A percentile compares a stretch with the other conserved stretches of the same genome.
phyloP scores from a whole-genome alignment of 2,797 vertebrate species.

The Apogon talboti region DNA sequence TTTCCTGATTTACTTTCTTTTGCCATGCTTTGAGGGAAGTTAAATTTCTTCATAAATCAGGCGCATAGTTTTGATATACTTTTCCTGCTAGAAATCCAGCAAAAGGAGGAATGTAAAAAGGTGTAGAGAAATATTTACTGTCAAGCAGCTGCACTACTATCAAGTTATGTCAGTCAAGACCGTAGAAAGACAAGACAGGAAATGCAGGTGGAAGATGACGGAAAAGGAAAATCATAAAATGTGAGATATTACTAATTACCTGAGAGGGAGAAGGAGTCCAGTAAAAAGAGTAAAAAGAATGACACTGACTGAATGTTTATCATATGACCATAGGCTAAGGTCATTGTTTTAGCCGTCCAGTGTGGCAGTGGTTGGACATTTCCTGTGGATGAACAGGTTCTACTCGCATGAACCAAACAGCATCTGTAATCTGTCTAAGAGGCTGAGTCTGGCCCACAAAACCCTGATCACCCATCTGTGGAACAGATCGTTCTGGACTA shows the following conservation, averaged over 20 bases:
- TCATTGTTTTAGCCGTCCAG: neutral
- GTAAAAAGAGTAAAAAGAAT: no score
- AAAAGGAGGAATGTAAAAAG: neutral
- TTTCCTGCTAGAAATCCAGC: neutral
- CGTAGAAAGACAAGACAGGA: no score
- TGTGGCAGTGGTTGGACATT: neutral
- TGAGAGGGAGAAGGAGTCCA: no score
- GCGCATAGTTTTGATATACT: neutral
- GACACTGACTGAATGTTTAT: neutral
- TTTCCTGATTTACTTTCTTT: neutral
- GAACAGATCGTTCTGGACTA: constrained; percentile 54
- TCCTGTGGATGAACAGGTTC: constrained; percentile 4
- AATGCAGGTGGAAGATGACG: no score
- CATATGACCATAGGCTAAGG: neutral
- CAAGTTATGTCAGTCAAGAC: no score
- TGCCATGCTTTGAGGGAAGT: neutral
- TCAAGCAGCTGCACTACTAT: no score
- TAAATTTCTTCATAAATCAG: neutral
- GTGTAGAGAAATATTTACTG: no score
- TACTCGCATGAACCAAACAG: constrained; percentile 18
- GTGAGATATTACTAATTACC: no score
- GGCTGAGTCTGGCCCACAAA: constrained; percentile 10
- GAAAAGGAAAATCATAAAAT: no score
- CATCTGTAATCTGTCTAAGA: constrained; percentile 45
- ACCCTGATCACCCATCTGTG: constrained; percentile 56